Evolutionary conservation across 2,113 vertebrate species (phyloP).

Genomic region (Zootoca vivipara): DNA sequence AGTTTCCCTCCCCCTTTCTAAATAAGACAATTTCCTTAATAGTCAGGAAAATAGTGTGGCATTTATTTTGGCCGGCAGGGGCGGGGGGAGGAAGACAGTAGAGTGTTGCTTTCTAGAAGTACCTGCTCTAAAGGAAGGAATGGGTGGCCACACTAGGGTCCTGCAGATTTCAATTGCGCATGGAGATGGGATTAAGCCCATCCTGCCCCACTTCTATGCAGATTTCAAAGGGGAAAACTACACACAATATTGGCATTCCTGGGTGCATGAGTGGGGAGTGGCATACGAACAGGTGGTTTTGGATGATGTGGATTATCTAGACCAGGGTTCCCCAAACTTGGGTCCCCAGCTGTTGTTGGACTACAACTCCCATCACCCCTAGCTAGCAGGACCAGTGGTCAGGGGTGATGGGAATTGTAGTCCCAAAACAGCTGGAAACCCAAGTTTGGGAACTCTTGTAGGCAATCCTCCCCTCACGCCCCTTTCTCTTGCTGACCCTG

Average conservation of each 20-base stretch:
- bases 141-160: too few species aligned
- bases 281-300: background rate
- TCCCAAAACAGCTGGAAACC: too few species aligned
- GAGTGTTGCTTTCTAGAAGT: background rate
- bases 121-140: background rate
- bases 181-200: too few species aligned
- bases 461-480: too few species aligned
- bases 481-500: too few species aligned
- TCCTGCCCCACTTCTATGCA: too few species aligned
- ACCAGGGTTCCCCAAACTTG: too few species aligned
- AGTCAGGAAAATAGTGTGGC: background rate
- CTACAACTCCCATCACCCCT: too few species aligned
- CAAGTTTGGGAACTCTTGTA: too few species aligned
- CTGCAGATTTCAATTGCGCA: accelerated
- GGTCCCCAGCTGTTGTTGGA: too few species aligned
- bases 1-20: background rate
- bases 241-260: background rate
- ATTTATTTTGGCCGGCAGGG: background rate
- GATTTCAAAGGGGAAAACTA: background rate
- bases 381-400: too few species aligned
- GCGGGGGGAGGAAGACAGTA: background rate
- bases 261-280: background rate
- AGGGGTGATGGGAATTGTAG: too few species aligned
- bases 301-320: background rate
- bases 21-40: background rate